Percentiles rank a stretch among this genome's conserved stretches.
phyloP scores from a whole-genome alignment of 2,888 invertebrate genomes.

The Pseudolycoriella hygida region DNA sequence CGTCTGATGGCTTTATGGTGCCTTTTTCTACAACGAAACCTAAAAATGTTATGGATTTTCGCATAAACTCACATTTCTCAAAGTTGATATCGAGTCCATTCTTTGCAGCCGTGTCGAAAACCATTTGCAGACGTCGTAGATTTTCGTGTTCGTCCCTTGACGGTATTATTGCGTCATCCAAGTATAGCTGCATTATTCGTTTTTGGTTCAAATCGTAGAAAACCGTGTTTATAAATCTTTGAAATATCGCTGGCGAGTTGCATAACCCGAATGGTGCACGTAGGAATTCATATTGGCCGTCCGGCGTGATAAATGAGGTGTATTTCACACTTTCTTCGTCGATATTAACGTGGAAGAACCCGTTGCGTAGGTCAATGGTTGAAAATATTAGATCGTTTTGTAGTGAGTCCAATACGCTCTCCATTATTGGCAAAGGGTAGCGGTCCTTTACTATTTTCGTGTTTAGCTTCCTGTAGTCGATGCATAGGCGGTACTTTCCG shows the following conservation, averaged over 20 bases:
- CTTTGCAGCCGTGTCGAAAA: conserved; percentile 7
- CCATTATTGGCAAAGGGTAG: conserved; percentile 22
- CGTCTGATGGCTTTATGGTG: not conserved
- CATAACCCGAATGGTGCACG: conserved; percentile 22
- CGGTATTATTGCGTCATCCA: conserved; percentile 11
- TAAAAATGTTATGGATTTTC: conserved; percentile 5
- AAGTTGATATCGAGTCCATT: conserved; percentile 11
- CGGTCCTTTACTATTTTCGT: too few relatives aligned
- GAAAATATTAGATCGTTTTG: conserved; percentile 15
- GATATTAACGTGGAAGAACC: conserved; percentile 19
- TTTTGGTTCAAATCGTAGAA: conserved; percentile 8
- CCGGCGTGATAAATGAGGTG: conserved; percentile 22
- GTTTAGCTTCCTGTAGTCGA: conserved; percentile 22
- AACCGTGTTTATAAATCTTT: conserved; percentile 11
- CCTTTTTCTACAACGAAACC: not conserved
- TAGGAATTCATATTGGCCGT: conserved; percentile 23
- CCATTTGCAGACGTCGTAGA: conserved; percentile 7
- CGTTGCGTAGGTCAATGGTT: conserved; percentile 17
- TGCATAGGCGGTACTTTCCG: conserved; percentile 13
- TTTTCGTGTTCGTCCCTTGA: conserved; percentile 9
- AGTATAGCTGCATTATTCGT: conserved; percentile 7
- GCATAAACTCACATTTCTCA: conserved; percentile 11
- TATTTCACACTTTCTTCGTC: conserved; percentile 15
- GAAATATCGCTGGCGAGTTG: conserved; percentile 20
- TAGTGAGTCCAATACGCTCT: conserved; percentile 20